These are phyloP conservation scores for Phyllotreta cruciferae DNA, from an alignment of 2,888 invertebrate species.

Conservation along the genomic window DNA sequence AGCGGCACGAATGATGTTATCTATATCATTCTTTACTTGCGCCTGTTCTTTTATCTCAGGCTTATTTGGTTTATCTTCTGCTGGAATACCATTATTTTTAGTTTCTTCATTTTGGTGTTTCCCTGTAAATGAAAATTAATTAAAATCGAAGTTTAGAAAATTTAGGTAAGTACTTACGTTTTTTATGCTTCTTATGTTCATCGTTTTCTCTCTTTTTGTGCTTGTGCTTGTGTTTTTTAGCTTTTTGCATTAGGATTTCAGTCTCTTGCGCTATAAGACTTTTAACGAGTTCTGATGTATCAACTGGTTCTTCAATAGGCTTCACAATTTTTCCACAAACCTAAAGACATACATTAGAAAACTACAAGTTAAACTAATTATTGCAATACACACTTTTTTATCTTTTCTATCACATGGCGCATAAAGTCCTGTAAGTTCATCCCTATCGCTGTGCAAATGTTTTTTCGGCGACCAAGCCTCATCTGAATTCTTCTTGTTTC, in stretches of 20 bases:
- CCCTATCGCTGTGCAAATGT: constrained; percentile 26
- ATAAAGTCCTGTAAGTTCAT: constrained; percentile 48
- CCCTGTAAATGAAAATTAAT: constrained; percentile 32
- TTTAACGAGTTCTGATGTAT: constrained; percentile 49
- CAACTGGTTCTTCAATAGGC: constrained; percentile 46
- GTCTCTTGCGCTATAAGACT: constrained; percentile 49
- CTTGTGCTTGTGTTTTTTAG: constrained; percentile 53
- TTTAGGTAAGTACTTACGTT: constrained; percentile 45
- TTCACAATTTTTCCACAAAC: constrained; percentile 56
- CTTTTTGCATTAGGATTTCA: constrained; percentile 48
- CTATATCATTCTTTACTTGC: constrained; percentile 51
- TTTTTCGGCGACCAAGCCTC: constrained; percentile 30
- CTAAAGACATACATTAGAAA: constrained; percentile 24
- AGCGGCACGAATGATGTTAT: constrained; percentile 56
- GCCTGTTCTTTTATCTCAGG: constrained; percentile 20
- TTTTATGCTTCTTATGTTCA: constrained; percentile 55
- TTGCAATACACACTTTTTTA: constrained; percentile 46
- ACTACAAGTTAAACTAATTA: background rate
- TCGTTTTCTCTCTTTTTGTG: constrained; percentile 51
- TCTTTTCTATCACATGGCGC: constrained; percentile 48
- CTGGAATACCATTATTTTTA: constrained; percentile 14
- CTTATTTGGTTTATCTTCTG: constrained; percentile 14
- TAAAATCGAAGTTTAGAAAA: constrained; percentile 1
- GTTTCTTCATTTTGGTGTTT: constrained; percentile 32
- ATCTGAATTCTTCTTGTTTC: constrained; percentile 37